A percentile compares a stretch with the other conserved stretches of the same genome.
These are phyloP conservation scores for Euleptes europaea DNA, from an alignment of 2,113 vertebrate genomes.

Conservation along the genomic window DNA sequence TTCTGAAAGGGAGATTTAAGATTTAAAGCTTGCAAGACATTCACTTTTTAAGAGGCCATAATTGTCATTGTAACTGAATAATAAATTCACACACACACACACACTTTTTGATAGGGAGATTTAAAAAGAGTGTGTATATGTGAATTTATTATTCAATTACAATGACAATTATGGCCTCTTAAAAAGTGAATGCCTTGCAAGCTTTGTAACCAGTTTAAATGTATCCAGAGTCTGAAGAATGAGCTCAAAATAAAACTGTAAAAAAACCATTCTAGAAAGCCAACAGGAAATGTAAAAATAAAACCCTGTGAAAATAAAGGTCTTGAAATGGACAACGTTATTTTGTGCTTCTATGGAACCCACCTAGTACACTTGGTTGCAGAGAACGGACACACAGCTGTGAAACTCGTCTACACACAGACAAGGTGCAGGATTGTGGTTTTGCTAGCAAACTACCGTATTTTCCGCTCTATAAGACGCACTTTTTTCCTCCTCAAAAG, in stretches of 20 bases:
- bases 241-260: constrained; percentile 50
- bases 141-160: constrained; percentile 18
- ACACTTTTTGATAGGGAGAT: too few relatives aligned
- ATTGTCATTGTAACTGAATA: constrained; percentile 8
- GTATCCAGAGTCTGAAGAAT: constrained; percentile 29
- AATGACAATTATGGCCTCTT: neutral
- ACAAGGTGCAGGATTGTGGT: neutral
- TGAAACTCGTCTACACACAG: neutral
- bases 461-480: too few relatives aligned
- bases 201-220: neutral
- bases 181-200: neutral
- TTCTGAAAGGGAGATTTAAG: too few relatives aligned
- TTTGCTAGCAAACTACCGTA: neutral
- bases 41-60: neutral
- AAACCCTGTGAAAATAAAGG: constrained; percentile 42
- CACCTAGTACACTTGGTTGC: neutral
- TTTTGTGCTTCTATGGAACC: neutral
- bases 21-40: constrained; percentile 14
- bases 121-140: neutral
- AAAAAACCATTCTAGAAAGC: constrained; percentile 40
- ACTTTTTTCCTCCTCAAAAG: too few relatives aligned
- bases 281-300: constrained; percentile 57
- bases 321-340: neutral
- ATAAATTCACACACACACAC: neutral
- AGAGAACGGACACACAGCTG: neutral